Conservation (phyloP, 2,113 vertebrate genomes). For the Cathartes aura region DNA sequence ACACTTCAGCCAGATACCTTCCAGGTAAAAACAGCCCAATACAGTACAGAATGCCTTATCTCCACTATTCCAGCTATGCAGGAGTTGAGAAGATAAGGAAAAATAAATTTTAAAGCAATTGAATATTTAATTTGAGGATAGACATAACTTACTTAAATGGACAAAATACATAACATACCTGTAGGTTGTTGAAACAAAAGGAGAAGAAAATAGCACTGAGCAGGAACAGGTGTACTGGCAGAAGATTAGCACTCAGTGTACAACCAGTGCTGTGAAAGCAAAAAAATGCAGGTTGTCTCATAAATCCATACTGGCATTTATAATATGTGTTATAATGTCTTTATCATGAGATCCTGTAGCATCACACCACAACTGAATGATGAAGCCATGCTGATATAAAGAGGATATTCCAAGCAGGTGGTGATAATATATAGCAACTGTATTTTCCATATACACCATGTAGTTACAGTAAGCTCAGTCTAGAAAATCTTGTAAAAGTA, state of each 20-base stretch:
- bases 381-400: neutral
- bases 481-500: neutral
- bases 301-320: neutral
- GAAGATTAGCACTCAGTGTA: neutral
- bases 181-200: neutral
- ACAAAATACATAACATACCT: neutral
- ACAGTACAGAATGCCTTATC: neutral
- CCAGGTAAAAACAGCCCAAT: neutral
- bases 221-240: neutral
- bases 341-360: neutral
- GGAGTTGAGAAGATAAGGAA: neutral
- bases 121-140: neutral
- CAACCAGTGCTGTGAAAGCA: neutral
- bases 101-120: neutral
- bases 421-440: neutral
- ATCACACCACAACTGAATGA: neutral
- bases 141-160: neutral
- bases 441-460: neutral
- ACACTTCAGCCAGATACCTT: neutral
- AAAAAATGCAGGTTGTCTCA: neutral
- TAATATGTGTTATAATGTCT: neutral
- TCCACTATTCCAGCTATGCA: neutral
- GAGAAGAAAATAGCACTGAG: neutral
- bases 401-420: neutral
- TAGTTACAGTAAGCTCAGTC: neutral